Base-by-base conservation (phyloP, 2,113 vertebrate genomes). In the Petroica traversi region DNA sequence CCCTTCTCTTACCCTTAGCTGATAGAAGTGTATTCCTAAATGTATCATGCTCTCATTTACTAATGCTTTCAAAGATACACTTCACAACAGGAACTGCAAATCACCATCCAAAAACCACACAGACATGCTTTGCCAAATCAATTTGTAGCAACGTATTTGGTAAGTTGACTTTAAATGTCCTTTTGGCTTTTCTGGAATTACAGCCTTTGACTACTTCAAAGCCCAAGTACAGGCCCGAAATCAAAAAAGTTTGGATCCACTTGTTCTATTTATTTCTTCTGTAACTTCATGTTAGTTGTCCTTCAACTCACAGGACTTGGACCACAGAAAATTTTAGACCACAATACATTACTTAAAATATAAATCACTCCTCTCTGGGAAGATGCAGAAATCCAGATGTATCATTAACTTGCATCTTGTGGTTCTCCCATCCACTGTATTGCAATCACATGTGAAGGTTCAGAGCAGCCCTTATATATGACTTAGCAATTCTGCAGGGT, bases 331-430 rank as follows among this genome's bases (percentile, higher is more conserved):
- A 11, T 14, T 68, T 88, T 24, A 57, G 25, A 43, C 22, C 25
- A n/a, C 9, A 40, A 68, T 3, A 40, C 1, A 5, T 28, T 48
- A 63, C 12, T 57, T 71, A 40, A 76, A 72, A 46, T 7, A 46
- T 4, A 45, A 55, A 54, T 4, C 6, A 52, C 8, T 58, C 3
- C 17, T 77, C n/a, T 57, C 26, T 48, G 14, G 18, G 38, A 57
- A 22, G 19, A 22, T 2, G 3, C 0, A 3, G 9, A 59, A 78
- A 23, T 31, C 25, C 15, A 33, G 5, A 51, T 36, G 3, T 9
- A n/a, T 36, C 22, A 43, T 29, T 51, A 84, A 66, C 5, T 58
- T 34, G 5, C 1, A 63, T 11, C 51, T 41, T 28, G 22, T 23
- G 3, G 34, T 23, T 77, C 75, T 69, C 22, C 19, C 22, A 51